A percentile compares a stretch with the other conserved stretches of the same genome.
phyloP scores from a whole-genome alignment of 2,888 invertebrate species.

The Miltochrista miniata region DNA sequence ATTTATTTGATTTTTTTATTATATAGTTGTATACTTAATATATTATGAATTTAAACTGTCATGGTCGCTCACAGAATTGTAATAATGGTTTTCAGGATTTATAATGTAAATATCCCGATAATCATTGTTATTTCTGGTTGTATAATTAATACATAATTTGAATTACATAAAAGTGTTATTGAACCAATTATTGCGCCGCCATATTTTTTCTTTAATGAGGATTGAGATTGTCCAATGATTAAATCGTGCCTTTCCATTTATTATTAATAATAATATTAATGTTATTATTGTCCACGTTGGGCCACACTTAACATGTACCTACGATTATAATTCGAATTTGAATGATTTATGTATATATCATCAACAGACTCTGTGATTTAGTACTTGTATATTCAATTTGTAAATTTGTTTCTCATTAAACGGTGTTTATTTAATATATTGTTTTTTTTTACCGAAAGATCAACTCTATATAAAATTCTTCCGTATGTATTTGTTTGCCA shows the following conservation, averaged over 20 bases:
- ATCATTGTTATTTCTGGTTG: no score
- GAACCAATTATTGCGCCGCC: conserved; percentile 14
- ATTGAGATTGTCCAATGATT: conserved; percentile 26
- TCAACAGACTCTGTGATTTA: conserved; percentile 46
- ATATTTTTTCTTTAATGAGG: conserved; percentile 22
- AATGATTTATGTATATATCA: conserved; percentile 50
- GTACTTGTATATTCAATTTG: conserved; percentile 57
- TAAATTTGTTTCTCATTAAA: conserved; percentile 75
- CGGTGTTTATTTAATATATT: conserved; percentile 43
- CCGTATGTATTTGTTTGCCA: no score
- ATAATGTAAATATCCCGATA: no score
- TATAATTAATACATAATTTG: conserved; percentile 7
- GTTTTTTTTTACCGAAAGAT: conserved; percentile 18
- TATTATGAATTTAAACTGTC: no score
- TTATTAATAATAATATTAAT: conserved; percentile 45
- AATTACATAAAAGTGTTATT: conserved; percentile 18
- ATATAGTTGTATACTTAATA: no score
- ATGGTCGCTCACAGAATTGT: no score
- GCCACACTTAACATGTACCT: conserved; percentile 18
- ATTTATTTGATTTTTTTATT: neutral
- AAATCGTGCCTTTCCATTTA: conserved; percentile 59
- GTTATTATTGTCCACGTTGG: conserved; percentile 36
- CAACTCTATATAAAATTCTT: no score
- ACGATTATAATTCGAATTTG: conserved; percentile 38
- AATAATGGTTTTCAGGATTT: no score